Conservation (phyloP, 2,113 vertebrate genomes). For the Indri indri region DNA sequence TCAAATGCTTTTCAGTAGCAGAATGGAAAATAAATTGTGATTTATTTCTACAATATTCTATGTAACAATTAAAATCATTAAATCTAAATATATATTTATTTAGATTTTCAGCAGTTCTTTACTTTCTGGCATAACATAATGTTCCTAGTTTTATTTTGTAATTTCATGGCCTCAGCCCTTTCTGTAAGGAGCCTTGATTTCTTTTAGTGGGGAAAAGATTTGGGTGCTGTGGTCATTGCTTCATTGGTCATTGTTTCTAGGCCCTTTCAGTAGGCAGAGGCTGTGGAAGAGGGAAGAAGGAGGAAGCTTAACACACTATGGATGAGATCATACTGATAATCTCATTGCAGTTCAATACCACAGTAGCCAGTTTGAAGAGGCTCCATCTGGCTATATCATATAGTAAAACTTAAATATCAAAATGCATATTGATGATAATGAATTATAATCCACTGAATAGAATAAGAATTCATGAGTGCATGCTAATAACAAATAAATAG, state of each 20-base stretch:
- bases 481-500: neutral
- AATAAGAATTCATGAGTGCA: neutral
- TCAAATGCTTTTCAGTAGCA: constrained; percentile 21
- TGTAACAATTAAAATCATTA: neutral
- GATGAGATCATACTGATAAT: neutral
- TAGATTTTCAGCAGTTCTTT: neutral
- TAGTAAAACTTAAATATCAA: neutral
- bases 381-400: neutral
- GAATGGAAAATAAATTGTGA: neutral
- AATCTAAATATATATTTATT: neutral
- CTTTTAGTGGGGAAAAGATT: neutral
- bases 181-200: neutral
- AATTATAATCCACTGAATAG: neutral
- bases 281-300: neutral
- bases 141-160: constrained; percentile 42
- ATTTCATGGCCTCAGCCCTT: neutral
- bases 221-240: neutral
- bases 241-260: neutral
- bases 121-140: neutral
- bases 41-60: constrained; percentile 15
- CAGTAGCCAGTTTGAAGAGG: neutral
- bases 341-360: neutral
- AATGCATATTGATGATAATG: neutral
- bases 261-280: neutral
- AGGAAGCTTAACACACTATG: neutral